Base-by-base conservation (phyloP, 2,113 vertebrate species). In the Eira barbara region DNA sequence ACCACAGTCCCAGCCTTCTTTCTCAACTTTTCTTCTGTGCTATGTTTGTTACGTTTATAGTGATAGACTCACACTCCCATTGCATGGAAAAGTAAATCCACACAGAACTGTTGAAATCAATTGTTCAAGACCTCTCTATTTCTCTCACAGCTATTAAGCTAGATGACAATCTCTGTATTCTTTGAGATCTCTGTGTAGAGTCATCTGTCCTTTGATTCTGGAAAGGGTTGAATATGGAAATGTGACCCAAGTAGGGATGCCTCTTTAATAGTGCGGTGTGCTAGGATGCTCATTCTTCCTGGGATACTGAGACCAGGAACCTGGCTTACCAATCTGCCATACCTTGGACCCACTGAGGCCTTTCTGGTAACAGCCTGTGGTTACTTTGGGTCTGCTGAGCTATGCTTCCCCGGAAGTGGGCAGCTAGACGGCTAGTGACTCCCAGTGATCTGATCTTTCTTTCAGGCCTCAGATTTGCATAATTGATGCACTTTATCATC, bases 401-500 rank as follows among this genome's bases (percentile, higher is more conserved):
- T n/a, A 3, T 17, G 31, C 67, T 82, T 36, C 18, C 71, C 59
- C 39, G 1, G 42, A n/a, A 29, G 47, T 18, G 86, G 65, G 27
- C 36, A 63, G 2, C 45, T 7, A 18, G n/a, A 36, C 29, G 27
- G 7, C 47, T 52, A 2, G 27, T 8, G 36, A 67, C 25, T 7
- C 49, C 47, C 45, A 15, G 55, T 10, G 52, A 86, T 10, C 69
- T 71, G 73, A 15, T 79, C 76, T 84, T 97, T 15, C 12, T 0
- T 87, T 55, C 5, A 14, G n/a, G 29, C 76, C 69, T 79, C 63
- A 63, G 65, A 47, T 59, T 95, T 59, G 10, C 59, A 15, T 45
- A 76, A 88, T 49, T 87, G 73, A 55, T 80, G 67, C 69, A 25
- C 1, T 95, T 96, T 67, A 27, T 95, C 81, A 45, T 96, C 84